Evolutionary conservation across 2,113 vertebrate genomes (phyloP).

Genomic region (Rhabdornis inornatus): DNA sequence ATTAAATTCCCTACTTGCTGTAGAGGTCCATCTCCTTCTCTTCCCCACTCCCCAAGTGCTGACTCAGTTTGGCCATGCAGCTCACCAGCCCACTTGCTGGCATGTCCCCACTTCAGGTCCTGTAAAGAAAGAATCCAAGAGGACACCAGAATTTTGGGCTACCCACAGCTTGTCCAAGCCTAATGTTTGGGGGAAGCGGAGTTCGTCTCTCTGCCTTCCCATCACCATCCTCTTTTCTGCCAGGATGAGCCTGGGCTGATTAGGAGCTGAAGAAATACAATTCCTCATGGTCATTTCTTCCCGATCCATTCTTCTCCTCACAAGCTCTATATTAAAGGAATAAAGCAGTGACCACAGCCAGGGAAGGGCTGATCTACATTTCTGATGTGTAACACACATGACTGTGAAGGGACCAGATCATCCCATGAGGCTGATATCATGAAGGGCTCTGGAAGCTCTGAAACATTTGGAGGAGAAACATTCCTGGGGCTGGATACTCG

Average conservation of each 20-base stretch:
- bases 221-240: background rate
- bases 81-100: background rate
- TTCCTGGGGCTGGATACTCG: background rate
- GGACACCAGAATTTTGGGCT: background rate
- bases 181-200: background rate
- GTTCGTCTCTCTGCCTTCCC: background rate
- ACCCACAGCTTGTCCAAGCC: background rate
- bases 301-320: background rate
- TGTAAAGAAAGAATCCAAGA: background rate
- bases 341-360: background rate
- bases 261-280: background rate
- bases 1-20: background rate
- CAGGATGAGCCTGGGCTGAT: background rate
- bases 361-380: background rate
- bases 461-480: background rate
- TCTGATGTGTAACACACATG: background rate
- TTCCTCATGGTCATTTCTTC: background rate
- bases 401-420: background rate
- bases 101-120: accelerated
- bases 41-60: background rate
- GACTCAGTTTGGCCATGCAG: background rate
- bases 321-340: background rate
- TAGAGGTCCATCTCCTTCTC: background rate
- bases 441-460: background rate
- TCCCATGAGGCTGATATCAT: background rate